These are phyloP conservation scores for Origma solitaria DNA, from an alignment of 2,113 vertebrate genomes.

Conservation along the genomic window DNA sequence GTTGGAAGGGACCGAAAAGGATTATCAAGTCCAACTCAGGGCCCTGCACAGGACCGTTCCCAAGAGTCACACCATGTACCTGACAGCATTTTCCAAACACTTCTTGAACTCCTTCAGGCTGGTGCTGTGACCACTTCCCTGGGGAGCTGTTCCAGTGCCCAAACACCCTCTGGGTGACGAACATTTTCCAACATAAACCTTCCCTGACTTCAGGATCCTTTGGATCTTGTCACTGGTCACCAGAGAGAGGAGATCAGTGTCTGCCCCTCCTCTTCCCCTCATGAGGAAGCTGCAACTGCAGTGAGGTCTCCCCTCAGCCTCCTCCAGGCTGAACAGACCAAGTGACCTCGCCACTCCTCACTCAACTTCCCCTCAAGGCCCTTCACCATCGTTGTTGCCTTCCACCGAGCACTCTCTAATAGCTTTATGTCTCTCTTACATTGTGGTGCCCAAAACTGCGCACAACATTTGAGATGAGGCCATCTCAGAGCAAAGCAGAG, in stretches of 20 bases:
- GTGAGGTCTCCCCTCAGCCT: not conserved
- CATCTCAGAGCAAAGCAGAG: not conserved
- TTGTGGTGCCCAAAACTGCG: not conserved
- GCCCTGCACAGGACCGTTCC: not conserved
- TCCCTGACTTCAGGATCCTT: not conserved
- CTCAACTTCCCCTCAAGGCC: not conserved
- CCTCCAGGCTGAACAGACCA: not conserved
- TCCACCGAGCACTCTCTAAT: not conserved
- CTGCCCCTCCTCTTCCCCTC: not conserved
- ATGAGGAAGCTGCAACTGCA: rapidly evolving
- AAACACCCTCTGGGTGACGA: not conserved
- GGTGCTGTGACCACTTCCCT: not conserved
- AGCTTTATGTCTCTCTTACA: not conserved
- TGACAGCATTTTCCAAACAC: not conserved
- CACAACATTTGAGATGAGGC: not conserved
- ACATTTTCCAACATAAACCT: not conserved
- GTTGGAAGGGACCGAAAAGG: not conserved
- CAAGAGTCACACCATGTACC: not conserved
- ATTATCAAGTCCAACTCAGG: not conserved
- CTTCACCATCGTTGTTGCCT: not conserved
- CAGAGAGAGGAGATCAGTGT: too few species aligned
- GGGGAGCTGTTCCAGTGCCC: not conserved
- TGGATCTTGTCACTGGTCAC: not conserved
- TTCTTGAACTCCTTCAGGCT: not conserved
- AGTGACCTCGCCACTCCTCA: not conserved